Conservation (phyloP, 2,113 vertebrate species). For the Syngnathoides biaculeatus region DNA sequence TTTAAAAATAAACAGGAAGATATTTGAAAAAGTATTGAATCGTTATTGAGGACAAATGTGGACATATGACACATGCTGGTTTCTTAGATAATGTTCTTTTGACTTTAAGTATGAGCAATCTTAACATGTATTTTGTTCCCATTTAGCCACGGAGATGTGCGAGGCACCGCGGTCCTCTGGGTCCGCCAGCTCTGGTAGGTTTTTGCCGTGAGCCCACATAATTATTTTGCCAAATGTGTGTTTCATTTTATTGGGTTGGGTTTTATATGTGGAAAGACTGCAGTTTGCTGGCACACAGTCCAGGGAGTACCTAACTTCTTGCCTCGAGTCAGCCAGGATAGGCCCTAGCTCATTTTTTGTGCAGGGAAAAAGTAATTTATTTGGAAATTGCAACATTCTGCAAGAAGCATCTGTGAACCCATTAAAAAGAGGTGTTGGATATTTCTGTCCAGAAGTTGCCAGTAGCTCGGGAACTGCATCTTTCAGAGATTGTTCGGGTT, state of each 20-base stretch:
- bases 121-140: constrained; percentile 43
- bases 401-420: not conserved
- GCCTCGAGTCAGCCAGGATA: no score
- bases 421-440: not conserved
- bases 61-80: not conserved
- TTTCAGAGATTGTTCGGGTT: not conserved
- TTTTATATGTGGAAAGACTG: no score
- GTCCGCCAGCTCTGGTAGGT: constrained; percentile 71
- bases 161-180: constrained; percentile 68
- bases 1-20: not conserved
- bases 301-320: no score
- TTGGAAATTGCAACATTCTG: not conserved
- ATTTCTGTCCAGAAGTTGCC: not conserved
- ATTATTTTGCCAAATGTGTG: no score
- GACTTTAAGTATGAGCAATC: not conserved
- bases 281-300: no score
- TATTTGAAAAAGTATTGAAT: not conserved
- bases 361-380: no score
- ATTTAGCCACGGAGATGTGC: constrained; percentile 62
- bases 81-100: not conserved
- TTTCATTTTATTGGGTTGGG: no score
- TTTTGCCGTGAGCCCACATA: not conserved
- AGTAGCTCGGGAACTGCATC: not conserved
- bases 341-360: no score
- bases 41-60: not conserved